Percentiles rank a stretch among this genome's conserved stretches.
Conservation (phyloP, 2,113 vertebrate species). For the Elaphurus davidianus region DNA sequence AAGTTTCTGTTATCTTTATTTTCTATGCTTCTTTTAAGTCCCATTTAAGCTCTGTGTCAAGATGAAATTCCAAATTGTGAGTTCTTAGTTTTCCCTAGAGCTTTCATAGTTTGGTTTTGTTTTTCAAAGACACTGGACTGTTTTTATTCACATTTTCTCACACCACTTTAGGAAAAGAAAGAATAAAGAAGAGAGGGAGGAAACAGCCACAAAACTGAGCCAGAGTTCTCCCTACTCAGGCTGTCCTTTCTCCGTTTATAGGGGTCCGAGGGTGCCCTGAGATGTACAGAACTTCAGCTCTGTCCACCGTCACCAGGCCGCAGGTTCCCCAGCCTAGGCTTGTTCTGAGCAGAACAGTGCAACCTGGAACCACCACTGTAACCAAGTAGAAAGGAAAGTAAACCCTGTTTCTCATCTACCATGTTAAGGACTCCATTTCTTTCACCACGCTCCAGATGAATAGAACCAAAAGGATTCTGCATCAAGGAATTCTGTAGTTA, state of each 20-base stretch:
- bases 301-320: not conserved
- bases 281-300: not conserved
- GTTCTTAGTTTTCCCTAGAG: not conserved
- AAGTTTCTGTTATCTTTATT: not conserved
- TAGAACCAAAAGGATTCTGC: not conserved
- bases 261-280: not conserved
- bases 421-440: not conserved
- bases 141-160: conserved; percentile 11
- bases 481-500: not conserved
- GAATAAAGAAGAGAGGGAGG: not conserved
- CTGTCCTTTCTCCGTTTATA: not conserved
- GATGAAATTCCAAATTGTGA: not conserved
- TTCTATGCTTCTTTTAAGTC: not conserved
- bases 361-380: not conserved
- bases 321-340: not conserved
- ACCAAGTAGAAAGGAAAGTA: not conserved
- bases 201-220: not conserved
- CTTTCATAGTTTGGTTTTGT: not conserved
- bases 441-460: not conserved
- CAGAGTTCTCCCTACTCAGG: not conserved
- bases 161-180: not conserved
- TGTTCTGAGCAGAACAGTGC: not conserved
- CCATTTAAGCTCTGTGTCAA: not conserved
- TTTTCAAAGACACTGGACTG: not conserved
- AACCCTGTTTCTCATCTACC: not conserved